phyloP scores from a whole-genome alignment of 1,140 invertebrate genomes.

The Homalodisca vitripennis region DNA sequence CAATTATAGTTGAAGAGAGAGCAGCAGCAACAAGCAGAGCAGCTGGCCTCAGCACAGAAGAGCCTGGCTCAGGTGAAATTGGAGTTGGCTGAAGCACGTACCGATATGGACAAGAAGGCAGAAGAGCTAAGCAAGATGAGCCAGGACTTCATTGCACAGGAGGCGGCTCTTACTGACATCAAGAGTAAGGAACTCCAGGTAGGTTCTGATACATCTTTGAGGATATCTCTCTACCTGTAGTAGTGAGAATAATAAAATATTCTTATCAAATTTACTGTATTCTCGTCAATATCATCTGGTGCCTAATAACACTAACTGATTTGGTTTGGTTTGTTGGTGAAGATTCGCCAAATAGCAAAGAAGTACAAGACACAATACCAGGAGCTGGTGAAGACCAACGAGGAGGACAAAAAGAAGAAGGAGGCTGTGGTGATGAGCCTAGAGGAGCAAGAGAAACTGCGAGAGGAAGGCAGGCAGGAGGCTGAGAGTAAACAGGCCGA shows the following conservation, averaged over 20 bases:
- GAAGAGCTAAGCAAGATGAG: slow-evolving; percentile 62
- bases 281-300: too few species aligned
- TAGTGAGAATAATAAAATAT: too few species aligned
- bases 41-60: slow-evolving; percentile 51
- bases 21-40: slow-evolving; percentile 42
- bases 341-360: slow-evolving; percentile 87
- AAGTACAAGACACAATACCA: slow-evolving; percentile 89
- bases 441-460: slow-evolving; percentile 48
- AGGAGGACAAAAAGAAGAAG: slow-evolving; percentile 52
- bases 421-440: slow-evolving; percentile 49
- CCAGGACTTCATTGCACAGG: slow-evolving; percentile 68
- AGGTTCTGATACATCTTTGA: too few species aligned
- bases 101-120: slow-evolving; percentile 54
- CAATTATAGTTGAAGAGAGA: slow-evolving; percentile 53
- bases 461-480: slow-evolving; percentile 55
- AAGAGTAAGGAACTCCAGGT: slow-evolving; percentile 70
- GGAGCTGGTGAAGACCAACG: slow-evolving; percentile 62
- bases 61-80: slow-evolving; percentile 53
- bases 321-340: slow-evolving; percentile 24
- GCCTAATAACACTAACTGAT: too few species aligned
- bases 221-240: too few species aligned
- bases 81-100: slow-evolving; percentile 53
- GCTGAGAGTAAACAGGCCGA: slow-evolving; percentile 51
- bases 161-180: slow-evolving; percentile 66
- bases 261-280: too few species aligned